phyloP scores from a whole-genome alignment of 1,140 invertebrate species.

The Dreissena rostriformis region DNA sequence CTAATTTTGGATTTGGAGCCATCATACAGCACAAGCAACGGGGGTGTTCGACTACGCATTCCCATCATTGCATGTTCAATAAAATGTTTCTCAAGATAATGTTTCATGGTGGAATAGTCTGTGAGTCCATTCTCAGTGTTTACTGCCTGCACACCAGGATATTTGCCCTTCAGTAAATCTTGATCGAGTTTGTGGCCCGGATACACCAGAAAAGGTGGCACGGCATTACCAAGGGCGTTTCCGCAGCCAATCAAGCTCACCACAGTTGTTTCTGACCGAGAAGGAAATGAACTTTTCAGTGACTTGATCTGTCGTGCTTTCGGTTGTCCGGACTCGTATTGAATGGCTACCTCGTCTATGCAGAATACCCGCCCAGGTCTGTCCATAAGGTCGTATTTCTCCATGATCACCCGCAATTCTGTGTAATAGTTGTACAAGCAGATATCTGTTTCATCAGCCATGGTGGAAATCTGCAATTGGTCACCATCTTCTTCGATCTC shows the following conservation, averaged over 20 bases:
- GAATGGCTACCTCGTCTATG: conserved; percentile 48
- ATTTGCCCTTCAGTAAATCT: conserved; percentile 44
- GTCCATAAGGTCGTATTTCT: conserved; percentile 48
- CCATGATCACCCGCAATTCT: conserved; percentile 30
- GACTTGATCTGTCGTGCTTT: conserved; percentile 47
- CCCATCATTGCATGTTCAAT: conserved; percentile 38
- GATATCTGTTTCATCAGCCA: conserved; percentile 46
- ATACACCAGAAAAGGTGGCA: conserved; percentile 50
- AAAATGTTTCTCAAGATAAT: conserved; percentile 48
- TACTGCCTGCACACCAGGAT: conserved; percentile 44
- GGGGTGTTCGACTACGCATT: conserved; percentile 33
- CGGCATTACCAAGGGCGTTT: conserved; percentile 35
- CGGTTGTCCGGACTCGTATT: conserved; percentile 49
- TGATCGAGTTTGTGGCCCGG: conserved; percentile 29
- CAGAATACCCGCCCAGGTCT: conserved; percentile 44
- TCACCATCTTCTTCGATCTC: conserved; percentile 53
- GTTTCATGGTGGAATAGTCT: conserved; percentile 43
- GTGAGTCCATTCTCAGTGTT: conserved; percentile 49
- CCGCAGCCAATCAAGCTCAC: conserved; percentile 53
- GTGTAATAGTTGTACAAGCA: conserved; percentile 50
- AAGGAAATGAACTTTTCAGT: conserved; percentile 30
- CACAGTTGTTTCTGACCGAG: conserved; percentile 48
- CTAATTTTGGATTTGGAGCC: conserved; percentile 47
- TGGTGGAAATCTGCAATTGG: conserved; percentile 48
- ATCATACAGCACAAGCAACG: conserved; percentile 49